Evolutionary conservation across 2,888 invertebrate species (phyloP).

Genomic region (Tachystola acroxantha): DNA sequence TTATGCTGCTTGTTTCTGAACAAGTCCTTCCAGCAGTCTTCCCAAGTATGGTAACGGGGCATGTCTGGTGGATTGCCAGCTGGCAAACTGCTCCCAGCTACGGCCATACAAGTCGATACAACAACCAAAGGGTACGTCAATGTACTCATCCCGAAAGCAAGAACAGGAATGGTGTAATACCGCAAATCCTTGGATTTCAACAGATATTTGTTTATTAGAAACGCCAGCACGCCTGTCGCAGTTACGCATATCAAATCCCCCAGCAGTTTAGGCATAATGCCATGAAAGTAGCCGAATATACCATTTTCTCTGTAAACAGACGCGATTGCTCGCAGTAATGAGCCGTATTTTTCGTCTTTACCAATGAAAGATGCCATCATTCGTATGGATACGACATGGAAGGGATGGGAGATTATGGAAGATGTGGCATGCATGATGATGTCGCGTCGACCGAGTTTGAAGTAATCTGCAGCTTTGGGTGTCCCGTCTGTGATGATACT

Average conservation of each 20-base stretch:
- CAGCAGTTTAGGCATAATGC: conserved; percentile 90
- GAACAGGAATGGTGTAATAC: conserved; percentile 75
- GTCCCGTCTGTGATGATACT: conserved; percentile 68
- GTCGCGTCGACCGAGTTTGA: conserved; percentile 80
- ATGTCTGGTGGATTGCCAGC: conserved; percentile 92
- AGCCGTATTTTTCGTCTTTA: conserved; percentile 90
- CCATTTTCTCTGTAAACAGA: conserved; percentile 94
- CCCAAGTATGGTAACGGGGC: conserved; percentile 90
- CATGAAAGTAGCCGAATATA: conserved; percentile 90
- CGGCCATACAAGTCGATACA: conserved; percentile 94
- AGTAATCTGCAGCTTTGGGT: conserved; percentile 68
- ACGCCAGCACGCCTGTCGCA: conserved; percentile 86
- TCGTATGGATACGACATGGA: conserved; percentile 93
- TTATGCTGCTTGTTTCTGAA: conserved; percentile 86
- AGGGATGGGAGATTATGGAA: conserved; percentile 91
- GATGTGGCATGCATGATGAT: conserved; percentile 86
- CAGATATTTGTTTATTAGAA: conserved; percentile 87
- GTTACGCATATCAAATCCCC: conserved; percentile 90
- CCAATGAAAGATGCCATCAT: conserved; percentile 98
- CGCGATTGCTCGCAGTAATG: conserved; percentile 84
- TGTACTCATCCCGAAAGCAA: conserved; percentile 87
- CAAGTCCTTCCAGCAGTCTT: conserved; percentile 90
- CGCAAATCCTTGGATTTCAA: conserved; percentile 84
- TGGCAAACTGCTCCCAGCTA: conserved; percentile 86
- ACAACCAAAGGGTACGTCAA: conserved; percentile 95